phyloP scores from a whole-genome alignment of 2,113 vertebrate species.

The Hyperopisus bebe region DNA sequence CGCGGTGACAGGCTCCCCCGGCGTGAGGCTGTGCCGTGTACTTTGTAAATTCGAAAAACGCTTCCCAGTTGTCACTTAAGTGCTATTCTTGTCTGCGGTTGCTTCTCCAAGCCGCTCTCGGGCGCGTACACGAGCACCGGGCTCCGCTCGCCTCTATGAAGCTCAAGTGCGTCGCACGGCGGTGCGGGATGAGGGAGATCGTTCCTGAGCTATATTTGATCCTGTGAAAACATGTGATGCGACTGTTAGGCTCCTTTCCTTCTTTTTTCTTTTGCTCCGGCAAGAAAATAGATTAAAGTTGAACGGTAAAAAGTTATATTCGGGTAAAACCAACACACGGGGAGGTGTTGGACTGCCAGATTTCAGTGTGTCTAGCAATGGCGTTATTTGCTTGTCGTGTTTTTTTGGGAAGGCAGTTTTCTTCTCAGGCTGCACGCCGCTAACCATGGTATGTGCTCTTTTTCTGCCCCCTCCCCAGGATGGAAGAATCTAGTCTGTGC shows the following conservation, averaged over 20 bases:
- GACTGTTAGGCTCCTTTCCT: neutral
- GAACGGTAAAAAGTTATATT: neutral
- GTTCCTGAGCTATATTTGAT: constrained; percentile 13
- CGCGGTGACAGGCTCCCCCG: constrained; percentile 47
- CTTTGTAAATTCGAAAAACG: constrained; percentile 44
- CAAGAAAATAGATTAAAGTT: neutral
- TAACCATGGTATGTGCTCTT: neutral
- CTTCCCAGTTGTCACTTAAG: constrained; percentile 38
- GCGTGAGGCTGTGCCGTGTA: constrained; percentile 40
- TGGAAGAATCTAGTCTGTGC: constrained; percentile 99
- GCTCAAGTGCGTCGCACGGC: neutral
- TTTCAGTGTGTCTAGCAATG: neutral
- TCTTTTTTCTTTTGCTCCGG: neutral
- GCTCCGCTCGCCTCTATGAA: neutral
- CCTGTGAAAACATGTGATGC: constrained; percentile 7
- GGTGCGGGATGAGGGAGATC: neutral
- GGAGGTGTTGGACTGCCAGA: neutral
- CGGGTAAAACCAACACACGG: neutral
- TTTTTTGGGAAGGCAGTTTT: neutral
- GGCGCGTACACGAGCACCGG: neutral
- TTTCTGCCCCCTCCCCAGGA: constrained; percentile 64
- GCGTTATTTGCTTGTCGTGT: neutral
- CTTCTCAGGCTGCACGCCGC: neutral
- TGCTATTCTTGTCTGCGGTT: constrained; percentile 36
- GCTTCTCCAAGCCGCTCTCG: constrained; percentile 25